These are phyloP conservation scores for Sinonovacula constricta DNA, from an alignment of 1,140 invertebrate species.

Conservation along the genomic window DNA sequence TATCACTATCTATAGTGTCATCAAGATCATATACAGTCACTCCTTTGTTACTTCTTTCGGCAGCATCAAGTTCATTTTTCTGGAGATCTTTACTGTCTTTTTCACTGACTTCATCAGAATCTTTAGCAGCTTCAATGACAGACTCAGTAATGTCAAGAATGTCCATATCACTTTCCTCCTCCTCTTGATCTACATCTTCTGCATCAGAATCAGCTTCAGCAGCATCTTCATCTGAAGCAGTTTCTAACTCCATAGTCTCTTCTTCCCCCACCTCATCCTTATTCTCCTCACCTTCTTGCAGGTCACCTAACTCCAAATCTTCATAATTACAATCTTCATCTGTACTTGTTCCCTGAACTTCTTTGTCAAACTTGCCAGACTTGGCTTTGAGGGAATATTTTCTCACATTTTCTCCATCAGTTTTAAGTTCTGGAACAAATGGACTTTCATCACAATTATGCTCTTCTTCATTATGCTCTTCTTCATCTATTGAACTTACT, in stretches of 20 bases:
- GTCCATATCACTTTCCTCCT: constrained; percentile 18
- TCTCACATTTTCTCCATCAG: neutral
- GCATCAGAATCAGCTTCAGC: constrained; percentile 9
- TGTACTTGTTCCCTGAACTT: too few relatives aligned
- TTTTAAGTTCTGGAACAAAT: neutral
- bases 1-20: constrained; percentile 44
- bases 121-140: constrained; percentile 6
- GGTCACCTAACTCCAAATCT: too few relatives aligned
- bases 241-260: neutral
- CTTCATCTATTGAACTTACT: too few relatives aligned
- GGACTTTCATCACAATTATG: neutral
- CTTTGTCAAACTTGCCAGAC: too few relatives aligned
- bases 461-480: neutral
- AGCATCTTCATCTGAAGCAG: neutral
- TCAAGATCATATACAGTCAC: constrained; percentile 22
- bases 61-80: neutral
- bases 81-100: neutral
- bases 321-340: too few relatives aligned
- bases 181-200: constrained; percentile 3
- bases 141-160: constrained; percentile 40
- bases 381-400: too few relatives aligned
- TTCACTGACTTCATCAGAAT: neutral
- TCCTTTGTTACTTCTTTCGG: neutral
- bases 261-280: neutral
- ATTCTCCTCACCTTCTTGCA: neutral